Base-by-base conservation (phyloP, 2,113 vertebrate genomes). In the Heterotis niloticus region DNA sequence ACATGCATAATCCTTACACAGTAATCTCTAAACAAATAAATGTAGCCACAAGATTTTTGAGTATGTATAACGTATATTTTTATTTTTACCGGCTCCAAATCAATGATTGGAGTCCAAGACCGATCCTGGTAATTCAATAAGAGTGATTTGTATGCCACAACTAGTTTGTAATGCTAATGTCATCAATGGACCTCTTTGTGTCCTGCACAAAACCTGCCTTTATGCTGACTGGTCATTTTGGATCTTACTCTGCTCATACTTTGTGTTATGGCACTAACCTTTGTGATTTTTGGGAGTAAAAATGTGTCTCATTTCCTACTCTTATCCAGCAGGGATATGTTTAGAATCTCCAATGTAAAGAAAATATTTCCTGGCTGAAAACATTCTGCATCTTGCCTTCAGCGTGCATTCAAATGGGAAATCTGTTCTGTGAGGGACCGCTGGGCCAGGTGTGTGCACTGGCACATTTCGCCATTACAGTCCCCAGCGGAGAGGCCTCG, bases 191-290 rank as follows among this genome's bases (percentile, higher is more conserved):
- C 54, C 18, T 74, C 52, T 54, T 52, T 57, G 72, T 29, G 72
- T 52, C 24, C 26, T 12, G 18, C 26, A 74, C 52, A 60, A 74
- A 74, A 59, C 54, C 23, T 26, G 72, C 20, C 54, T 54, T 60
- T 20, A 74, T 60, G 54, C 54, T 59, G 24, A 17, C n/a, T 24
- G 5, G 23, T 34, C 12, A 44, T 44, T 69, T 69, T 13, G 54
- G 54, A 59, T 26, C 23, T 57, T 57, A 56, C 9, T 57, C 71
- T 3, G 52, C 20, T n/a, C 51, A 52, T 24, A 9, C 4, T 28
- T 24, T 74, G 54, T 59, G 56, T 74, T 57, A 54, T 74, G 26
- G 12, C 57, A 52, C 71, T 26, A 57, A 51, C n/a, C 71, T 74
- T 16, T 74, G 3, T 10, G 54, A 28, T 10, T 28, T 17, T 4